Conservation (phyloP, 64 coral and sea anemone genomes). For the Stylophora pistillata region DNA sequence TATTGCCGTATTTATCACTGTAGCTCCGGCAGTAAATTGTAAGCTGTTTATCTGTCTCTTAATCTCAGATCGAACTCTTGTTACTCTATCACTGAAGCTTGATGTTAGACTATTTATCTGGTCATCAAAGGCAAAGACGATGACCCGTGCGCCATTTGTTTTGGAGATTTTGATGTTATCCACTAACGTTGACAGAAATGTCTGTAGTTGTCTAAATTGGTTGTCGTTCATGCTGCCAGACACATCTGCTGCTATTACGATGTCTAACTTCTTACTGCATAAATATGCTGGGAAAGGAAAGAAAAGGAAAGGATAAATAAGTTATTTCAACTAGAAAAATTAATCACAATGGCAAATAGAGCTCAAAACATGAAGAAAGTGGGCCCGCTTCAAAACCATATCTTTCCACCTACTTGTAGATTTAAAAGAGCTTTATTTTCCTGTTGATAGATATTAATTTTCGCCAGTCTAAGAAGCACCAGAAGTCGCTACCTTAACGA, state of each 20-base stretch:
- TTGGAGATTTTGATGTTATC: not conserved
- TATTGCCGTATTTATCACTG: not conserved
- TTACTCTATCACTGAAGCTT: not conserved
- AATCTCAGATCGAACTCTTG: not conserved
- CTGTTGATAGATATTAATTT: no score
- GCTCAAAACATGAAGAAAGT: no score
- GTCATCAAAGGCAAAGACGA: slow-evolving; percentile 13
- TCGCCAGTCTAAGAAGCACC: no score
- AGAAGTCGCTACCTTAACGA: no score
- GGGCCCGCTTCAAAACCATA: no score
- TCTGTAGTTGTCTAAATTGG: not conserved
- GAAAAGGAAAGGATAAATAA: not conserved
- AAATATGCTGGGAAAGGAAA: not conserved
- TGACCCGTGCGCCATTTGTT: not conserved
- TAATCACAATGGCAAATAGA: no score
- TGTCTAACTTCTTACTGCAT: slow-evolving; percentile 1
- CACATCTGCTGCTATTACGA: slow-evolving; percentile 16
- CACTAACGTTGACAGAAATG: not conserved
- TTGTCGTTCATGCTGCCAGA: not conserved
- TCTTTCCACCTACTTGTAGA: no score
- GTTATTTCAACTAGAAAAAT: not conserved
- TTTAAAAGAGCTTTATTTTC: no score
- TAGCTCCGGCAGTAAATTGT: not conserved
- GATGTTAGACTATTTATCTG: not conserved
- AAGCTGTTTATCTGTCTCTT: not conserved